Conservation (phyloP, 2,113 vertebrate species). For the Hyperoodon ampullatus region DNA sequence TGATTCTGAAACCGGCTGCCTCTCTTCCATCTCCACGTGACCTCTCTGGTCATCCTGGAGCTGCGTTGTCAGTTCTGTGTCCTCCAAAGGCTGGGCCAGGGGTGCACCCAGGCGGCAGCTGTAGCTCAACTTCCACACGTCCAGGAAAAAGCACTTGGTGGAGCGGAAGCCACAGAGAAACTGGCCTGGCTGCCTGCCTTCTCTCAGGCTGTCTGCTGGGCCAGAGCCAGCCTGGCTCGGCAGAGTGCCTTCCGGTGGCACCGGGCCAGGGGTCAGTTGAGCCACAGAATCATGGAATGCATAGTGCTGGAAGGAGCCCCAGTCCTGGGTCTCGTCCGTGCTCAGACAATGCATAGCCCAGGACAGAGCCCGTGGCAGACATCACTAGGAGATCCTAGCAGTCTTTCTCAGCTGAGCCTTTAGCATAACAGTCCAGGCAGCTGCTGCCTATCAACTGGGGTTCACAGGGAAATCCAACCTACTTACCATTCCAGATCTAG, state of each 20-base stretch:
- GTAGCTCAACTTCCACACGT: not conserved
- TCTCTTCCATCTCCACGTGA: not conserved
- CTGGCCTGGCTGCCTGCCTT: slow-evolving; percentile 15
- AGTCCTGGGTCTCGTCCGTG: not conserved
- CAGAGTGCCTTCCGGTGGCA: not conserved
- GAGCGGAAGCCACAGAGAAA: not conserved
- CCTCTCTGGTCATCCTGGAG: not conserved
- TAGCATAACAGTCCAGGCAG: not conserved
- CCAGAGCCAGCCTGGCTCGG: not conserved
- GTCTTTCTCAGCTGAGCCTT: not conserved
- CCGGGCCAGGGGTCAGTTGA: not conserved
- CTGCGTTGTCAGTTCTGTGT: not conserved
- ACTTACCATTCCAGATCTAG: not conserved
- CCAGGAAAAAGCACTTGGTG: not conserved
- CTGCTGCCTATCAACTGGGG: not conserved
- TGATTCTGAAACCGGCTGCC: not conserved
- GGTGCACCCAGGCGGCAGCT: not conserved
- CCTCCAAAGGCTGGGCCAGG: not conserved
- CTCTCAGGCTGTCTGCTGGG: not conserved
- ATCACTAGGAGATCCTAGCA: not conserved
- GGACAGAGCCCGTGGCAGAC: not conserved
- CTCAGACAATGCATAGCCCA: not conserved
- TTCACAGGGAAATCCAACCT: not conserved
- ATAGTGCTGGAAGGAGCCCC: not conserved
- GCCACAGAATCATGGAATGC: not conserved